These are phyloP conservation scores for Rutpela maculata DNA, from an alignment of 2,888 invertebrate species.

Conservation along the genomic window DNA sequence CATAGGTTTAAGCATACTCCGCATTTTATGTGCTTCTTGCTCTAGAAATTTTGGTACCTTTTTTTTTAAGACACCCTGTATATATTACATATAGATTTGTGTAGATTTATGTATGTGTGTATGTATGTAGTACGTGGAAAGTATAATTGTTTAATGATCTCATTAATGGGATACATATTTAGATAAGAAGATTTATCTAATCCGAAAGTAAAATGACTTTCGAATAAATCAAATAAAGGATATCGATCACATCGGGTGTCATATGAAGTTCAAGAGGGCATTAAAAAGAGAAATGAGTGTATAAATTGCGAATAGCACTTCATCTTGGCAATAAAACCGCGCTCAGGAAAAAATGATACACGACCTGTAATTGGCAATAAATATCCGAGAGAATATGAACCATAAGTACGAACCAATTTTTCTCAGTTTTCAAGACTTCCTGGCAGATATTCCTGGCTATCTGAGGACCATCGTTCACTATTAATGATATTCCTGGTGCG, in stretches of 20 bases:
- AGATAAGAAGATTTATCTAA: conserved; percentile 11
- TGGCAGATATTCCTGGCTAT: conserved; percentile 46
- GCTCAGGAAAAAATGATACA: conserved; percentile 58
- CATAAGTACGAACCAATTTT: conserved; percentile 64
- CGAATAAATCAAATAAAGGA: conserved; percentile 45
- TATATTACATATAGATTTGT: too few species aligned
- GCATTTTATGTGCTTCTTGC: too few species aligned
- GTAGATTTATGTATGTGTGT: too few species aligned
- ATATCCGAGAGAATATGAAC: conserved; percentile 56
- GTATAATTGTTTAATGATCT: too few species aligned
- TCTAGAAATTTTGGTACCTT: too few species aligned
- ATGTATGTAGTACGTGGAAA: too few species aligned
- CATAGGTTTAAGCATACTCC: too few species aligned
- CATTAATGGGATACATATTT: neutral
- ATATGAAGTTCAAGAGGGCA: conserved; percentile 53
- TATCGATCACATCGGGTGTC: conserved; percentile 51
- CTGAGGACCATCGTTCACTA: conserved; percentile 66
- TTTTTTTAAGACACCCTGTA: too few species aligned
- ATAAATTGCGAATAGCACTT: conserved; percentile 55
- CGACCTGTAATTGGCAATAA: conserved; percentile 68
- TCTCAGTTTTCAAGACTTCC: conserved; percentile 70
- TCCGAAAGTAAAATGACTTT: conserved; percentile 13
- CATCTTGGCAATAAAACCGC: conserved; percentile 56
- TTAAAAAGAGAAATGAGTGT: conserved; percentile 56
- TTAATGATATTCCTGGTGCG: conserved; percentile 67